phyloP scores from a whole-genome alignment of 1,140 invertebrate species.

The Heliconius eleuchia region DNA sequence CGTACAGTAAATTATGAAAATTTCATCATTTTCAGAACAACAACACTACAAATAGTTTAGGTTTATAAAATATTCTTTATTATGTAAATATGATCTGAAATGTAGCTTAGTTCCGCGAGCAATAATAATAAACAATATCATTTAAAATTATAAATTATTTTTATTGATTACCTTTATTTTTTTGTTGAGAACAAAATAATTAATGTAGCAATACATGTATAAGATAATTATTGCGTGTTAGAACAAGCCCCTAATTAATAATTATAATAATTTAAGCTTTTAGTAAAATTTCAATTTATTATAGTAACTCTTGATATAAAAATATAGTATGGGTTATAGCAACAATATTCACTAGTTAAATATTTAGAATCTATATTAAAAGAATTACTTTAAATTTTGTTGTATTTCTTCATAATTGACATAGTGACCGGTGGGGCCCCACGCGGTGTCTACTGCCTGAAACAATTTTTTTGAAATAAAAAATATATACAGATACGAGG shows the following conservation, averaged over 20 bases:
- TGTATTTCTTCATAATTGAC: slow-evolving; percentile 93
- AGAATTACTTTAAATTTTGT: slow-evolving; percentile 85
- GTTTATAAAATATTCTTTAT: neutral
- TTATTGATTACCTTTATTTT: neutral
- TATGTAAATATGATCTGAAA: neutral
- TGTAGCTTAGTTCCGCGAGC: slow-evolving; percentile 5
- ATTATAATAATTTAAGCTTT: neutral
- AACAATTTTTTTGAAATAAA: neutral
- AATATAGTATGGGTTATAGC: neutral
- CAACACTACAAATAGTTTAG: too few species aligned
- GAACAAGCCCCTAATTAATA: neutral
- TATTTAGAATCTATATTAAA: neutral
- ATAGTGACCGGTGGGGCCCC: slow-evolving; percentile 87
- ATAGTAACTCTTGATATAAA: neutral
- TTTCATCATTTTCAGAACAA: too few species aligned
- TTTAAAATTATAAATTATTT: slow-evolving; percentile 13
- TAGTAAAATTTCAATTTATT: neutral
- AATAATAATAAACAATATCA: slow-evolving; percentile 3
- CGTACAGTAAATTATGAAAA: too few species aligned
- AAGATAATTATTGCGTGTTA: neutral
- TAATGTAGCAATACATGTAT: neutral
- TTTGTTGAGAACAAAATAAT: neutral
- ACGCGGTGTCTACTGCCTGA: slow-evolving; percentile 80
- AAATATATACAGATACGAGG: neutral
- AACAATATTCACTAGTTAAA: neutral